These are phyloP conservation scores for Ophion costatus DNA, from an alignment of 2,888 invertebrate species.

Conservation along the genomic window DNA sequence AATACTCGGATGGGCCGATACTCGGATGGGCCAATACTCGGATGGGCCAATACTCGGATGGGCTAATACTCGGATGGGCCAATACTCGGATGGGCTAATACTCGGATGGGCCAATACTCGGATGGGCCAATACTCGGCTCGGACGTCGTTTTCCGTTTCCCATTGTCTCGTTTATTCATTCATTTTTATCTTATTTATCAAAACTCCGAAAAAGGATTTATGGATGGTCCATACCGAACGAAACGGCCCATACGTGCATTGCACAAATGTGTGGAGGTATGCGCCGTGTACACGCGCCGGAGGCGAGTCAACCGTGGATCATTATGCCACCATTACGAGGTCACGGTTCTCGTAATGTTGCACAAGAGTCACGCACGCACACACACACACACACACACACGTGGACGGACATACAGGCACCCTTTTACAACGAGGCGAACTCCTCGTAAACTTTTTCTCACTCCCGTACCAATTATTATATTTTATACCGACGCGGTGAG, in stretches of 20 bases:
- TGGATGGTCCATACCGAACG: background rate
- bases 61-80: too few relatives aligned
- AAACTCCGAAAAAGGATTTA: background rate
- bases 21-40: too few relatives aligned
- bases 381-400: too few relatives aligned
- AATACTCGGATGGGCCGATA: too few relatives aligned
- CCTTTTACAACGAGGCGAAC: background rate
- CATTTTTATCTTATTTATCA: background rate
- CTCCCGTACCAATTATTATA: conserved; percentile 39
- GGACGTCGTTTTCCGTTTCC: too few relatives aligned
- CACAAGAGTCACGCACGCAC: conserved; percentile 33
- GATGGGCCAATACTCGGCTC: too few relatives aligned
- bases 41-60: too few relatives aligned
- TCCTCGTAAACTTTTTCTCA: conserved; percentile 25
- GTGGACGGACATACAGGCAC: background rate
- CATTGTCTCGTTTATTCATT: too few relatives aligned
- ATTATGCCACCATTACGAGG: conserved; percentile 58
- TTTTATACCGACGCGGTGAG: conserved; percentile 17
- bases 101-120: too few relatives aligned
- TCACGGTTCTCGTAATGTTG: conserved; percentile 58
- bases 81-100: too few relatives aligned
- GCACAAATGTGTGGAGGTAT: background rate
- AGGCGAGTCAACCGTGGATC: conserved; percentile 50
- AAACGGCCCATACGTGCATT: conserved; percentile 1
- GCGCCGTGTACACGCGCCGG: conserved; percentile 15